phyloP scores from a whole-genome alignment of 2,888 invertebrate species.

The Cabera pusaria region DNA sequence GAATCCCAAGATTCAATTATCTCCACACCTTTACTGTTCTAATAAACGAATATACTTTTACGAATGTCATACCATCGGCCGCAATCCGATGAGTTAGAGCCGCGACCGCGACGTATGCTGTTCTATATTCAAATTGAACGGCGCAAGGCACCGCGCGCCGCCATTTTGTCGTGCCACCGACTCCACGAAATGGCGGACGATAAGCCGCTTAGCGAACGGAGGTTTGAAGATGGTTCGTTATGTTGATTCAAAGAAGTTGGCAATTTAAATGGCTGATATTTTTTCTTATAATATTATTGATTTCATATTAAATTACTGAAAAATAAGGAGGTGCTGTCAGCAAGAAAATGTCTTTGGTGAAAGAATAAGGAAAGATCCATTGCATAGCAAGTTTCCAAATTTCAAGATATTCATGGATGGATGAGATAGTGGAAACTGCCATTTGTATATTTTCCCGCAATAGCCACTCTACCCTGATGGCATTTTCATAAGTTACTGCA shows the following conservation, averaged over 20 bases:
- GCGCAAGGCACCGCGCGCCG: constrained; percentile 62
- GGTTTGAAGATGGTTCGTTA: constrained; percentile 46
- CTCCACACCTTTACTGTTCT: constrained; percentile 45
- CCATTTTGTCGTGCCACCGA: constrained; percentile 72
- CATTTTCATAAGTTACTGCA: too few relatives aligned
- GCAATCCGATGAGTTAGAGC: constrained; percentile 81
- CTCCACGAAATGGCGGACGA: constrained; percentile 36
- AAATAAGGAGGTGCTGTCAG: too few relatives aligned
- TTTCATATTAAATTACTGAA: too few relatives aligned
- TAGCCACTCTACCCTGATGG: too few relatives aligned
- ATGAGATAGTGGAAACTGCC: too few relatives aligned
- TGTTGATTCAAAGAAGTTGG: constrained; percentile 26
- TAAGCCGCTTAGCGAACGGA: constrained; percentile 59
- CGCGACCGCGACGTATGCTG: constrained; percentile 79
- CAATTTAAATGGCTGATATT: constrained; percentile 15
- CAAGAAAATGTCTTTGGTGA: too few relatives aligned
- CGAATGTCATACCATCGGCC: constrained; percentile 75
- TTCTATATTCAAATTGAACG: constrained; percentile 82
- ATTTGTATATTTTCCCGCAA: too few relatives aligned
- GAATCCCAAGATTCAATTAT: constrained; percentile 4
- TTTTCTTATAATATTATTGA: too few relatives aligned
- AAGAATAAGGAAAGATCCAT: too few relatives aligned
- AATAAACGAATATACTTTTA: constrained; percentile 77
- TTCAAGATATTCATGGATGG: too few relatives aligned
- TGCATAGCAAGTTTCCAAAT: too few relatives aligned